These are phyloP conservation scores for Rhizoglyphus robini DNA, from an alignment of 1,140 invertebrate species.

Conservation along the genomic window DNA sequence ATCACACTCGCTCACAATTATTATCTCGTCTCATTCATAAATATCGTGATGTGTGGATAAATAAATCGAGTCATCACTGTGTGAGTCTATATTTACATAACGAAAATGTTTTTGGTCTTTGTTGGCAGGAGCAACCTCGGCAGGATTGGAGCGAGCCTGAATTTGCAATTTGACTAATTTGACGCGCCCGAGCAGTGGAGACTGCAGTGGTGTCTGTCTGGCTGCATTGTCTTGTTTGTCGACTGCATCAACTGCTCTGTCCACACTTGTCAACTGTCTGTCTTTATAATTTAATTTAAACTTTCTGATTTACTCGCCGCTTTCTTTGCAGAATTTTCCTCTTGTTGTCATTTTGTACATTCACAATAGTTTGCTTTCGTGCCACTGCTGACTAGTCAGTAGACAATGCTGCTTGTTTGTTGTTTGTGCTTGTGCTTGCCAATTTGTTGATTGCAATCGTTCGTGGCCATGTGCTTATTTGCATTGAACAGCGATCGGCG, in stretches of 20 bases:
- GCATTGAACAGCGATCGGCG: no score
- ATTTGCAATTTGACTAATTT: slow-evolving; percentile 11
- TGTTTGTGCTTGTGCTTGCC: no score
- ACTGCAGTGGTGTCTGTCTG: no score
- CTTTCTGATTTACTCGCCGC: neutral
- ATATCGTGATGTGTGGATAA: neutral
- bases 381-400: no score
- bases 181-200: neutral
- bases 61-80: neutral
- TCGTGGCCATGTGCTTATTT: no score
- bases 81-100: neutral
- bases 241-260: neutral
- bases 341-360: neutral
- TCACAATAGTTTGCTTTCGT: no score
- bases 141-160: no score
- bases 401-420: no score
- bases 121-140: neutral
- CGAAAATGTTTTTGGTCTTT: neutral
- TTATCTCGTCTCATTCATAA: no score
- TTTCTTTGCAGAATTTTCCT: neutral
- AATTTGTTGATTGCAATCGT: no score
- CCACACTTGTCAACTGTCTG: slow-evolving; percentile 9
- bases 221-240: neutral
- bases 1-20: no score
- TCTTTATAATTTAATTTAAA: slow-evolving; percentile 14